These are phyloP conservation scores for Pleuronectes platessa DNA, from an alignment of 2,113 vertebrate species.

Conservation along the genomic window DNA sequence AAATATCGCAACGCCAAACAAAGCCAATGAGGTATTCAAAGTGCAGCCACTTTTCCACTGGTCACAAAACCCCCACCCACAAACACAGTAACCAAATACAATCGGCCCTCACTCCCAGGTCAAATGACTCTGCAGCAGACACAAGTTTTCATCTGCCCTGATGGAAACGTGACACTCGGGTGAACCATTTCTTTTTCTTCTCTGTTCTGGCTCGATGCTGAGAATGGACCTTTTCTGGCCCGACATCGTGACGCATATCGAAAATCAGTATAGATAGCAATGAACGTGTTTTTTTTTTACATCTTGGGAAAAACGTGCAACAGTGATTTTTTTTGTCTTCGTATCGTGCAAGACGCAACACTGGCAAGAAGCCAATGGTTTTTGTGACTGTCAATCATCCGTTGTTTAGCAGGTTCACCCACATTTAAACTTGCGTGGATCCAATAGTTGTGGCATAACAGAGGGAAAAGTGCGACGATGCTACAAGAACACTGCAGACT, in stretches of 20 bases:
- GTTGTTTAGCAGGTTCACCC: too few species aligned
- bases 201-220: background rate
- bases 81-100: constrained; percentile 15
- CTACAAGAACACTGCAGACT: background rate
- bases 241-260: too few species aligned
- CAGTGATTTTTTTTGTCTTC: too few species aligned
- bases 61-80: background rate
- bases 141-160: background rate
- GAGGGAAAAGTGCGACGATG: too few species aligned
- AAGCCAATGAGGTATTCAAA: background rate
- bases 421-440: background rate
- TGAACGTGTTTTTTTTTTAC: too few species aligned
- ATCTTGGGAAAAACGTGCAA: too few species aligned
- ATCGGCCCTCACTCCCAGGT: background rate
- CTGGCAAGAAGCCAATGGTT: too few species aligned
- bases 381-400: too few species aligned
- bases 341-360: too few species aligned
- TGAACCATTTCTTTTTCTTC: background rate
- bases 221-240: too few species aligned
- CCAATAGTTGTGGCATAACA: background rate
- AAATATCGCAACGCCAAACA: constrained; percentile 25
- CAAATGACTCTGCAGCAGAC: too few species aligned
- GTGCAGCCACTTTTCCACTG: background rate
- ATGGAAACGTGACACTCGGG: background rate
- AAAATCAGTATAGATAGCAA: too few species aligned